A percentile compares a stretch with the other conserved stretches of the same genome.
Conservation (phyloP, 1,140 invertebrate genomes). For the Andricus grossulariae region DNA sequence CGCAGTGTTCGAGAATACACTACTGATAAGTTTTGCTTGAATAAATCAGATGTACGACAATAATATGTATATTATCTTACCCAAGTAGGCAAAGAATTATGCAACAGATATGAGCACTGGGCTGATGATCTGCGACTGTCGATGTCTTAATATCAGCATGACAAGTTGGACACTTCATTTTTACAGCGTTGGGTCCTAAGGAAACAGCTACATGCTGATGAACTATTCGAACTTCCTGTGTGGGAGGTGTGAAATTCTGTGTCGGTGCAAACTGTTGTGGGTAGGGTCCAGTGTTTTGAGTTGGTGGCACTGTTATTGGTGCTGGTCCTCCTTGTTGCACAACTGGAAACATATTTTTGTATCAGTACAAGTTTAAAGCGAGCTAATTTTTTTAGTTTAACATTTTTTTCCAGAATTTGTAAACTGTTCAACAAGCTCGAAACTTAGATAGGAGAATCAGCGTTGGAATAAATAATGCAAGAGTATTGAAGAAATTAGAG, state of each 20-base stretch:
- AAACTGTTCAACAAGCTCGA: too few species aligned
- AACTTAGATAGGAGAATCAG: too few species aligned
- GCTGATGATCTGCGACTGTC: slow-evolving; percentile 71
- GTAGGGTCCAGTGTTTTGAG: slow-evolving; percentile 40
- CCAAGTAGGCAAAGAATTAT: slow-evolving; percentile 71
- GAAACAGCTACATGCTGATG: slow-evolving; percentile 61
- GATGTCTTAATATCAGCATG: slow-evolving; percentile 69
- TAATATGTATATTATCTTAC: slow-evolving; percentile 51
- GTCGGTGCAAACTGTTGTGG: slow-evolving; percentile 42
- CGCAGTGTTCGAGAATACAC: too few species aligned
- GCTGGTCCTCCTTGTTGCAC: slow-evolving; percentile 41
- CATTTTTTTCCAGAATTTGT: too few species aligned
- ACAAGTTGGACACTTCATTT: slow-evolving; percentile 71
- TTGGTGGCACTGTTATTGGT: slow-evolving; percentile 51
- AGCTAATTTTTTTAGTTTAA: too few species aligned
- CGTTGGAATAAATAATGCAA: too few species aligned
- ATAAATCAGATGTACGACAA: background rate
- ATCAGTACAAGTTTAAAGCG: background rate
- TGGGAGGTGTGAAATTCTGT: slow-evolving; percentile 48
- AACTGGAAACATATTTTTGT: slow-evolving; percentile 50
- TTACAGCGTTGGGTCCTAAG: slow-evolving; percentile 63
- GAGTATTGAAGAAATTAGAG: too few species aligned
- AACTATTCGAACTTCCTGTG: slow-evolving; percentile 61
- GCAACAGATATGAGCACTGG: slow-evolving; percentile 71
- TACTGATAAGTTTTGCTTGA: background rate